A percentile compares a stretch with the other conserved stretches of the same genome.
phyloP scores from a whole-genome alignment of 2,888 invertebrate species.

The Acronicta alni region DNA sequence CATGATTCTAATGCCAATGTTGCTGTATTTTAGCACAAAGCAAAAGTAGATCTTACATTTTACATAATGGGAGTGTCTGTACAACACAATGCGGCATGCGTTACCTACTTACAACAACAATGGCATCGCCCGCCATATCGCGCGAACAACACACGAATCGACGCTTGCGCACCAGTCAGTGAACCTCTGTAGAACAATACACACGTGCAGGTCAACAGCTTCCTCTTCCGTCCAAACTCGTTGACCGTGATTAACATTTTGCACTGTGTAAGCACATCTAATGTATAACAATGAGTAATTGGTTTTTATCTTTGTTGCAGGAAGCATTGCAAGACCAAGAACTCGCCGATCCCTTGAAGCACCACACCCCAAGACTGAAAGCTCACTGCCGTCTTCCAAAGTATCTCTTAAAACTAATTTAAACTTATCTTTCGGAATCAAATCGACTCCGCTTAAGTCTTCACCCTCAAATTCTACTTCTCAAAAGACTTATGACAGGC shows the following conservation, averaged over 20 bases:
- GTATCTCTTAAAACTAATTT: slow-evolving; percentile 81
- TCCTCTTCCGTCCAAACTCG: slow-evolving; percentile 70
- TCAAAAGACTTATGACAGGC: slow-evolving; percentile 75
- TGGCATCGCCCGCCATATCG: slow-evolving; percentile 71
- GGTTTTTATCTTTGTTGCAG: slow-evolving; percentile 77
- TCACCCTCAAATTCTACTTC: slow-evolving; percentile 64
- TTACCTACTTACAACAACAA: slow-evolving; percentile 71
- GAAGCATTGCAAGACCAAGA: slow-evolving; percentile 77
- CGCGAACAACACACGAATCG: slow-evolving; percentile 73
- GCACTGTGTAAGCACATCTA: slow-evolving; percentile 22
- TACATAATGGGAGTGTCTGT: slow-evolving; percentile 46
- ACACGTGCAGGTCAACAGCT: slow-evolving; percentile 75
- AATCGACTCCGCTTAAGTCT: slow-evolving; percentile 74
- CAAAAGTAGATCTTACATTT: slow-evolving; percentile 27
- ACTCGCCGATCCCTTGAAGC: slow-evolving; percentile 79
- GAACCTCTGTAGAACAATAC: slow-evolving; percentile 81
- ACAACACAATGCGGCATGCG: slow-evolving; percentile 61
- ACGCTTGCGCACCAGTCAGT: slow-evolving; percentile 75
- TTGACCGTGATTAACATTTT: slow-evolving; percentile 45
- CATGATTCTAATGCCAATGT: slow-evolving; percentile 4
- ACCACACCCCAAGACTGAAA: slow-evolving; percentile 83
- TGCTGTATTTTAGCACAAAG: slow-evolving; percentile 9
- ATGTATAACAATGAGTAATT: slow-evolving; percentile 30
- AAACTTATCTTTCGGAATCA: slow-evolving; percentile 79
- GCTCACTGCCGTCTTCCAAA: slow-evolving; percentile 85